A percentile compares a stretch with the other conserved stretches of the same genome.
These are phyloP conservation scores for Pampusana beccarii DNA, from an alignment of 2,113 vertebrate species.

Conservation along the genomic window DNA sequence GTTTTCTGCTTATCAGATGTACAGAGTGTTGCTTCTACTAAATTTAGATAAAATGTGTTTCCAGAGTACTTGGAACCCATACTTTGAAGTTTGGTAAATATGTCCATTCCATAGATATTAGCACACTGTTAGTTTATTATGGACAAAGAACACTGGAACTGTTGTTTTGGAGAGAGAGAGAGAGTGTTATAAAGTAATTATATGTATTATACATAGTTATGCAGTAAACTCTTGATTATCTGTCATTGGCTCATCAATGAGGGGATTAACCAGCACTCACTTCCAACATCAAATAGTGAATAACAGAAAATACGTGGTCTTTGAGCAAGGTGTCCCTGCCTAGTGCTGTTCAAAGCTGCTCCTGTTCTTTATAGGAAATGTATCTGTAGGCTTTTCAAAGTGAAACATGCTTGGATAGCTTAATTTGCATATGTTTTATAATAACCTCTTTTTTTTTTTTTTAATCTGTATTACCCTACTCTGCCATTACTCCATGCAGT, in stretches of 20 bases:
- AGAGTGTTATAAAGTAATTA: background rate
- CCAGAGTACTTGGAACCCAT: background rate
- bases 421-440: slow-evolving; percentile 5
- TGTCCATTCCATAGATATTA: background rate
- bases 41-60: background rate
- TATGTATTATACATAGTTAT: background rate
- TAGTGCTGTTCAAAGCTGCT: background rate
- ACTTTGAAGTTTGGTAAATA: background rate
- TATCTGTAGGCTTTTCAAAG: background rate
- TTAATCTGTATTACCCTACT: background rate
- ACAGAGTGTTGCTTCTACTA: background rate
- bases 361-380: background rate
- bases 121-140: background rate
- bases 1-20: background rate
- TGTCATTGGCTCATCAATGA: background rate
- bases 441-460: background rate
- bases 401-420: background rate
- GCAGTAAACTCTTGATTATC: background rate
- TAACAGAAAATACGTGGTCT: background rate
- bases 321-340: background rate
- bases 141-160: background rate
- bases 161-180: background rate
- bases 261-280: background rate
- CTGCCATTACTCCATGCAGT: background rate
- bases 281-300: background rate